Evolutionary conservation across 2,888 invertebrate species (phyloP), one percentile per base, ranked within the genome.

Genomic region (Catocala fraxini): DNA sequence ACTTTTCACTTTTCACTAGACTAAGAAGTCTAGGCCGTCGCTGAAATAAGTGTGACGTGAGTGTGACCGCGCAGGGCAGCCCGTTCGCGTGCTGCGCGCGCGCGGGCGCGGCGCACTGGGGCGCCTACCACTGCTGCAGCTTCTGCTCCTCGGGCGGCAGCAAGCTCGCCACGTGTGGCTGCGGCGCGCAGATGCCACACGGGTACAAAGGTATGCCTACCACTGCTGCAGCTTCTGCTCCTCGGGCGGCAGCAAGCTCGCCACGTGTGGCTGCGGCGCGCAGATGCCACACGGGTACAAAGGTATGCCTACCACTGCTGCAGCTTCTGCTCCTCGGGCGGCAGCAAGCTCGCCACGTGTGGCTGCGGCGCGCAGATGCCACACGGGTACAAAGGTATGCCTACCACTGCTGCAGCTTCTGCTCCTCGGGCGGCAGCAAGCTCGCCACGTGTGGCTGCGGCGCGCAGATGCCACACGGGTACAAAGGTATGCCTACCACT

Each of bases 181-280:
- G 97, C 79, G 96, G 96, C 9, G 96, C 96, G 5, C 95, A 93
- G 59, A 97, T 97, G 97, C 96, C 96, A 15, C 97, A 97, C 71
- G 95, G 95, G 7, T 96, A 96, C 74, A 95, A 93, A 79, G 93
- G 92, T 92, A 59, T 15, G 0, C 1, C 2, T 15, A 15, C 15
- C 97, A 97, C 87, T 97, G 97, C 82, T 97, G 97, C 84, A 95
- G 96, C 34, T 97, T 97, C 88, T 97, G 97, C 82, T 97, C 97
- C 0, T 97, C 97, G 67, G 96, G 96, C 9, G 97, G 97, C 2
- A 95, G 94, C 69, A 96, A 96, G 70, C 95, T 95, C 74, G 95
- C 95, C 0, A 89, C 88, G 47, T 97, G 97, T 87, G 97, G 96
- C 5, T 97, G 97, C 79, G 96, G 96, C 9, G 96, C 96, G 5